Base-by-base conservation (phyloP, 2,888 invertebrate species). In the Drosophila percnosoma region DNA sequence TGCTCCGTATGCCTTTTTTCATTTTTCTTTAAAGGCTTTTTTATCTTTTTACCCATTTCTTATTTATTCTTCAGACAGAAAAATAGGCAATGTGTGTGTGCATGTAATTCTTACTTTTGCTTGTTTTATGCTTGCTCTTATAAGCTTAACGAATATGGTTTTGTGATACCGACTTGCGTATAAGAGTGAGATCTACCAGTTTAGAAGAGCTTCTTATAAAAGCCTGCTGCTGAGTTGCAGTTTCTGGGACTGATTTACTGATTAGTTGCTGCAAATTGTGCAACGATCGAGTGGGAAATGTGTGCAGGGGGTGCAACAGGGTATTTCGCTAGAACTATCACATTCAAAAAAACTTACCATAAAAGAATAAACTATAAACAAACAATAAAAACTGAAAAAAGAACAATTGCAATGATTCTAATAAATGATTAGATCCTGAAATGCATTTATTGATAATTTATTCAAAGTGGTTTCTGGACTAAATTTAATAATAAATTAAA, bases 321-420 rank as follows among this genome's bases (percentile, higher is more conserved):
- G 18, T 10, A 15, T 18, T 27, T 49, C 2, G 18, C 27, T 8
- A 18, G 27, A 10, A 27, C 4, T 18, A 13, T 21, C 18, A 21
- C 13, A 24, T 24, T 4, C 4, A 15, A 18, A 18, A 5, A 24
- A 18, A 55, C 52, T 68, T 64, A 55, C 51, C 49, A 42, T 55
- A 27, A 18, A 24, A 29, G 15, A 15, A 49, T 21, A 29, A n/a
- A 15, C 34, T 21, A 33, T 6, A 18, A 53, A 2, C 6, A 11
- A 34, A 3, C 29, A 51, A 67, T 3, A 31, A 51, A 38, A 36
- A 36, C 2, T 31, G 34, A 65, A 21, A 13, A 18, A 45, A 15
- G 15, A 21, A 38, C 29, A 33, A 21, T 5, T 24, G 1, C 21
- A 29, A 33, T 21, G 5, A 33, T 4, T 33, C 33, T 10, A 33